Conservation (phyloP, 2,888 invertebrate species). For the Harmothoe impar region DNA sequence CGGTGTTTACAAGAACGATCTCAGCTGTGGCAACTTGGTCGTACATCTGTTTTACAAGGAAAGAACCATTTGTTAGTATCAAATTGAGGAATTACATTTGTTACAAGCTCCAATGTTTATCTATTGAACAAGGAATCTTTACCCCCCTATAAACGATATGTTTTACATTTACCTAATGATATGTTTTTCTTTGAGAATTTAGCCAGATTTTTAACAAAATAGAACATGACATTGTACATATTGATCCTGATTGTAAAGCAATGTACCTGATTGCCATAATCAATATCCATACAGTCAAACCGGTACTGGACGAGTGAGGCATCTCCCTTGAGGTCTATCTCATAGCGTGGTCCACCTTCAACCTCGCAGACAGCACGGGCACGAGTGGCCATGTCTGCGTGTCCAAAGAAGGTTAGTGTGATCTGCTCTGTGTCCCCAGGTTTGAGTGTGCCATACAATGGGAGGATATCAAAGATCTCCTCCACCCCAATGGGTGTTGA, state of each 20-base stretch:
- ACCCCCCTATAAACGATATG: no score
- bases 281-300: slow-evolving; percentile 81
- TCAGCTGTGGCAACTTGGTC: slow-evolving; percentile 80
- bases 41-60: slow-evolving; percentile 79
- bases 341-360: slow-evolving; percentile 83
- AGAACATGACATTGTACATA: no score
- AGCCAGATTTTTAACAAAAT: neutral
- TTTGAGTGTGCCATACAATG: slow-evolving; percentile 82
- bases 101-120: neutral
- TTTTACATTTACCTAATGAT: neutral
- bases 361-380: slow-evolving; percentile 83
- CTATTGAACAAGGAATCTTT: neutral
- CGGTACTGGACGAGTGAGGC: slow-evolving; percentile 82
- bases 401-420: slow-evolving; percentile 83
- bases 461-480: slow-evolving; percentile 83
- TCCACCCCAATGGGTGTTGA: slow-evolving; percentile 78
- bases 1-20: slow-evolving; percentile 81
- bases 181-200: no score
- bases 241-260: no score
- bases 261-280: slow-evolving; percentile 82
- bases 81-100: neutral
- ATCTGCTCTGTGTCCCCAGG: slow-evolving; percentile 83
- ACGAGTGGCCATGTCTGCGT: slow-evolving; percentile 81
- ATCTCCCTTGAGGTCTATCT: slow-evolving; percentile 81
- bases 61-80: no score